Evolutionary conservation across 1,140 invertebrate genomes (phyloP), one percentile per base, ranked within the genome.

Genomic region (Eurosta solidaginis): DNA sequence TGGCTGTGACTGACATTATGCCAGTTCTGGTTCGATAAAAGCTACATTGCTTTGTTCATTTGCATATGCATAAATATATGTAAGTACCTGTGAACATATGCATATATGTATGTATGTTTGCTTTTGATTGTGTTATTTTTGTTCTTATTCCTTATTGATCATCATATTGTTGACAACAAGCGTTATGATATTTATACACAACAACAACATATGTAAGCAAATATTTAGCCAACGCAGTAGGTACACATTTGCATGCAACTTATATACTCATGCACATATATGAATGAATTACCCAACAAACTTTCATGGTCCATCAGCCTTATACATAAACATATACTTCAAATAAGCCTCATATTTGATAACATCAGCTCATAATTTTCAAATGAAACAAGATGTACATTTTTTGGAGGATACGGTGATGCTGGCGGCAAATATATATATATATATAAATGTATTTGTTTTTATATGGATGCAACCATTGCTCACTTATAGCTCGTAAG

Each of bases 81-180:
- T 36, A 36, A 14, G 14, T 74, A 27, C 36, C 17, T 75, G 25
- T 36, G 10, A 50, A 36, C 29, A 52, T 47, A 7, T 12, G 25
- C 22, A n/a, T 1, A n/a, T 14, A 4, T 68, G 59, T 33, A 1
- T 9, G 36, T 14, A 74, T 36, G 9, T 7, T 9, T 73, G 45
- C 22, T 12, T 45, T 47, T 75, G 5, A 50, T n/a, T 42, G 36
- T 1, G 47, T 40, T 17, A 29, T 2, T 77, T n/a, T 45, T 50
- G 36, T 52, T 63, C 20, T 44, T 49, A 47, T 76, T 36, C 14
- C 36, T 33, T 77, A 52, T 77, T 63, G 76, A 36, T 85, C 82
- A 85, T 85, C 83, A 85, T 85, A 83, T 85, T 85, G 83, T 86
- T 85, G 84, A 85, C 84, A 85, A 85, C 84, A 80, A 82, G 83